Conservation (phyloP, 2,113 vertebrate species). For the Aythya baeri region DNA sequence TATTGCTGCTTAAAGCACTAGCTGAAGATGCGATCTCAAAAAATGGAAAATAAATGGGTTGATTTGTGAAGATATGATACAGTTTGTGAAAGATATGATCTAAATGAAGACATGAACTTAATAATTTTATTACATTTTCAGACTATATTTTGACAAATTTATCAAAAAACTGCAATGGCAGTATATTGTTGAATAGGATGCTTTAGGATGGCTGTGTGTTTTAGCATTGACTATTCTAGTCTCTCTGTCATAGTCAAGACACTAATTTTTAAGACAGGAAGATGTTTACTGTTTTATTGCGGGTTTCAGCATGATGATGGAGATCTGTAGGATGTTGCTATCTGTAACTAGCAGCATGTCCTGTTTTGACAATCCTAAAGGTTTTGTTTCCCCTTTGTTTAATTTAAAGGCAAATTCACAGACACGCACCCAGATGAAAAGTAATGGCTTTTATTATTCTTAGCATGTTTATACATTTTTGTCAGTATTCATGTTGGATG, state of each 20-base stretch:
- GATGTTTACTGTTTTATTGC: background rate
- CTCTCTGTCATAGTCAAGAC: background rate
- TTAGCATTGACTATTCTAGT: background rate
- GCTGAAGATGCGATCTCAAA: background rate
- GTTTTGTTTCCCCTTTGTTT: background rate
- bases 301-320: background rate
- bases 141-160: background rate
- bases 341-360: background rate
- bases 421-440: background rate
- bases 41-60: background rate
- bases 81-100: background rate
- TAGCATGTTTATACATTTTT: accelerated
- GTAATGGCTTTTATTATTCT: background rate
- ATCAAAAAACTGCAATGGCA: background rate
- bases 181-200: background rate
- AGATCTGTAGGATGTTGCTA: background rate
- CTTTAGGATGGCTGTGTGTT: background rate
- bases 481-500: background rate
- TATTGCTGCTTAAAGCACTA: background rate
- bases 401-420: background rate
- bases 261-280: background rate
- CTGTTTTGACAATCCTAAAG: background rate
- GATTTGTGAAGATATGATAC: background rate
- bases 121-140: background rate
- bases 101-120: background rate